Percentiles rank a stretch among this genome's conserved stretches.
Conservation (phyloP, 1,140 invertebrate species). For the Hycleus cichorii region DNA sequence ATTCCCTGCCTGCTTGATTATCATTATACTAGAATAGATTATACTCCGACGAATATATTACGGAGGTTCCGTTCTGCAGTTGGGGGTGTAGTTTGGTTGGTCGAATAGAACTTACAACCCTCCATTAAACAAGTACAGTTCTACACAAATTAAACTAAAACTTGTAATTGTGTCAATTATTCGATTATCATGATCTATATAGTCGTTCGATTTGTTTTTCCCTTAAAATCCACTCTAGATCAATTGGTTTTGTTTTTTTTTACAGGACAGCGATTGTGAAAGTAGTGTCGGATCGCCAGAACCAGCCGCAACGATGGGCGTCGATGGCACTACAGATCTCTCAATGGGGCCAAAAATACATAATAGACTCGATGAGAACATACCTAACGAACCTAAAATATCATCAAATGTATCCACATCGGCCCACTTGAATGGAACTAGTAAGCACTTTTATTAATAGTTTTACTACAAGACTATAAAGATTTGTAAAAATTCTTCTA, state of each 20-base stretch:
- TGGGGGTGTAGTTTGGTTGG: too few species aligned
- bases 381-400: conserved; percentile 44
- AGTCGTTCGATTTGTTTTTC: neutral
- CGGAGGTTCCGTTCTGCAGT: neutral
- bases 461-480: neutral
- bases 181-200: neutral
- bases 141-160: too few species aligned
- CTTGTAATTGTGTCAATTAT: neutral
- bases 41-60: conserved; percentile 30
- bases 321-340: conserved; percentile 43
- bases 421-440: conserved; percentile 65
- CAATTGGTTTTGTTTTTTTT: conserved; percentile 33
- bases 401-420: conserved; percentile 38
- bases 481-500: conserved; percentile 22
- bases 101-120: too few species aligned
- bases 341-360: conserved; percentile 23
- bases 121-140: too few species aligned
- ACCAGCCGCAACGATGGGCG: conserved; percentile 46
- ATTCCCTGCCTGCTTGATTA: conserved; percentile 34
- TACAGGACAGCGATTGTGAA: conserved; percentile 61
- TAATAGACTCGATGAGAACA: conserved; percentile 22
- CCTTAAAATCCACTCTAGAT: neutral
- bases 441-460: conserved; percentile 41
- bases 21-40: conserved; percentile 37
- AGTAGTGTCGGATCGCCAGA: conserved; percentile 61